phyloP scores from a whole-genome alignment of 2,113 vertebrate species.

The Propithecus coquereli region DNA sequence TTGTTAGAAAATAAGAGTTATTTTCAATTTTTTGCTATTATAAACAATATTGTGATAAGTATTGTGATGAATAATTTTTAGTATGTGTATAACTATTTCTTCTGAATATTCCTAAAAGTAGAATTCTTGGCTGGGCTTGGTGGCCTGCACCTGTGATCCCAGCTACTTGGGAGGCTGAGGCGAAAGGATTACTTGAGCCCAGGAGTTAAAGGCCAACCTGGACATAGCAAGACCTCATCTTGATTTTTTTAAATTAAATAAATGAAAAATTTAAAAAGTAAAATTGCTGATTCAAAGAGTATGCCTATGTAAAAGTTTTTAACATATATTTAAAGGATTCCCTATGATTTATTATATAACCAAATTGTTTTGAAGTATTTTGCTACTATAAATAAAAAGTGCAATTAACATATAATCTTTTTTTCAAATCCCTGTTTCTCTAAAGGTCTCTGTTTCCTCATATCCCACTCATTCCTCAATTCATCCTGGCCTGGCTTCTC shows the following conservation, averaged over 20 bases:
- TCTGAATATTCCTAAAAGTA: background rate
- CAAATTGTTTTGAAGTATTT: background rate
- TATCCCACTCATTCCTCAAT: background rate
- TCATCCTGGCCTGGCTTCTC: background rate
- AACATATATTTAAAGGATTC: background rate
- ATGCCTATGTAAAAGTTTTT: background rate
- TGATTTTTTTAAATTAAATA: too few species aligned
- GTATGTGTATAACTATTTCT: conserved; percentile 26
- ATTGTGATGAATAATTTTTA: background rate
- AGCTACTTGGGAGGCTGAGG: too few species aligned
- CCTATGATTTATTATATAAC: background rate
- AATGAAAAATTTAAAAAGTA: too few species aligned
- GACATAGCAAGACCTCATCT: too few species aligned
- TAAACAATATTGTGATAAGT: background rate
- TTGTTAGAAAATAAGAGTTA: background rate
- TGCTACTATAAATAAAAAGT: background rate
- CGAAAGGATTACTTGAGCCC: too few species aligned
- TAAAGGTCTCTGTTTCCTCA: background rate
- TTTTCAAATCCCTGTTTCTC: background rate
- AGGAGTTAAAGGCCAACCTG: too few species aligned
- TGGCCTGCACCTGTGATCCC: too few species aligned
- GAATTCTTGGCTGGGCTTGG: background rate
- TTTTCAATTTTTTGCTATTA: conserved; percentile 24
- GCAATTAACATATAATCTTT: background rate
- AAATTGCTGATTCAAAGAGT: background rate